Conservation (phyloP, 2,797 vertebrate species). For the Malacoraja senta region DNA sequence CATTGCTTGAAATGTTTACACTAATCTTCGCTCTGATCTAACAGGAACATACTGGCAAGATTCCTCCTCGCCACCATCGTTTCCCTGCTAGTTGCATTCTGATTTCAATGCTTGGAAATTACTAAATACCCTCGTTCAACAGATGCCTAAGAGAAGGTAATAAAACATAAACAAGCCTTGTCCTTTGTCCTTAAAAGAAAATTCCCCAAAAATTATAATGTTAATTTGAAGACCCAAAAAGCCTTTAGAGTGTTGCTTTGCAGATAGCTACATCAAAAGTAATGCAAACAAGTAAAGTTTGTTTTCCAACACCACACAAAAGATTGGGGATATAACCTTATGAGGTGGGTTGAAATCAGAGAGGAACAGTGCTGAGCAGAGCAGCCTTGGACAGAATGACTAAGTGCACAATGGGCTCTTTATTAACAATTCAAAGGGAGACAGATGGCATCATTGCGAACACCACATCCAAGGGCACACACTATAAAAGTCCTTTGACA, state of each 20-base stretch:
- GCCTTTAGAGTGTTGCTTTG: background rate
- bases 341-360: background rate
- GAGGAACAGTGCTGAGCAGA: background rate
- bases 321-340: background rate
- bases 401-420: background rate
- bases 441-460: constrained; percentile 15
- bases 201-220: background rate
- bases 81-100: no score
- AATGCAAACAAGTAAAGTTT: background rate
- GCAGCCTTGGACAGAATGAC: background rate
- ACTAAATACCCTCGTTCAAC: background rate
- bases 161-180: background rate
- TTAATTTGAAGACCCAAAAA: background rate
- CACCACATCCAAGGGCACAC: background rate
- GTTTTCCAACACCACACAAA: background rate
- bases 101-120: background rate
- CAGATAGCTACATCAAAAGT: background rate
- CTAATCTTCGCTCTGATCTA: no score
- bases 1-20: no score
- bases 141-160: background rate
- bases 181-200: background rate
- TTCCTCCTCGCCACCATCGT: no score
- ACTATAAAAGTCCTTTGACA: background rate
- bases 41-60: no score
- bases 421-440: constrained; percentile 10